Percentiles rank a stretch among this genome's conserved stretches.
These are phyloP conservation scores for Coenonympha glycerion DNA, from an alignment of 2,888 invertebrate genomes.

Conservation along the genomic window DNA sequence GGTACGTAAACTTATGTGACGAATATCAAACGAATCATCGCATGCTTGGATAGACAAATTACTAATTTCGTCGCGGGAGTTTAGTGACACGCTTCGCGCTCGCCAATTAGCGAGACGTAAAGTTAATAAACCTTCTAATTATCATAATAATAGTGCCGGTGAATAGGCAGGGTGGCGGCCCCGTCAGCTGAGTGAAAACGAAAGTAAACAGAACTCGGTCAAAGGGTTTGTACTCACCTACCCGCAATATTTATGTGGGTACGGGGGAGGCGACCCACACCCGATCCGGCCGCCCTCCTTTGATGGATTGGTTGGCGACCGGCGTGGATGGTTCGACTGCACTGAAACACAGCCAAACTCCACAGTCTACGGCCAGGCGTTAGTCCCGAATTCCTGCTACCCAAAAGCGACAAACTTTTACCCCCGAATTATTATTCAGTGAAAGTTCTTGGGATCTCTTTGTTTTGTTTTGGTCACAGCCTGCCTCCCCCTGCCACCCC, in stretches of 20 bases:
- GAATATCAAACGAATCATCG: neutral
- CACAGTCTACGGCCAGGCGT: slow-evolving; percentile 55
- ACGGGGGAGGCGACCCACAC: slow-evolving; percentile 63
- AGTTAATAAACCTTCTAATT: slow-evolving; percentile 69
- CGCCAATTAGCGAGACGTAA: slow-evolving; percentile 32
- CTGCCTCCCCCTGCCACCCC: slow-evolving; percentile 37
- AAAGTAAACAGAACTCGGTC: slow-evolving; percentile 78
- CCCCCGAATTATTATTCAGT: slow-evolving; percentile 66
- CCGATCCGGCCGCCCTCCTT: slow-evolving; percentile 69
- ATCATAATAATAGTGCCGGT: slow-evolving; percentile 71
- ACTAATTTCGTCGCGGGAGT: neutral
- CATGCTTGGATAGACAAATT: neutral
- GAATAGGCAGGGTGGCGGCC: slow-evolving; percentile 60
- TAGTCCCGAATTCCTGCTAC: slow-evolving; percentile 65
- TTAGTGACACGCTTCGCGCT: slow-evolving; percentile 9
- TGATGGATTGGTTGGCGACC: slow-evolving; percentile 76
- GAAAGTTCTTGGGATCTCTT: slow-evolving; percentile 67
- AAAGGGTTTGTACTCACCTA: slow-evolving; percentile 77
- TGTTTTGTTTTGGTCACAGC: slow-evolving; percentile 56
- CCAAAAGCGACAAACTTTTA: slow-evolving; percentile 60
- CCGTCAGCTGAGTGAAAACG: slow-evolving; percentile 77
- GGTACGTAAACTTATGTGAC: neutral
- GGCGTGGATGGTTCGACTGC: slow-evolving; percentile 67
- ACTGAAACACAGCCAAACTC: slow-evolving; percentile 65
- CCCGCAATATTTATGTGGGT: slow-evolving; percentile 77